These are phyloP conservation scores for Rhinophrynus dorsalis DNA, from an alignment of 2,797 vertebrate species.

Conservation along the genomic window DNA sequence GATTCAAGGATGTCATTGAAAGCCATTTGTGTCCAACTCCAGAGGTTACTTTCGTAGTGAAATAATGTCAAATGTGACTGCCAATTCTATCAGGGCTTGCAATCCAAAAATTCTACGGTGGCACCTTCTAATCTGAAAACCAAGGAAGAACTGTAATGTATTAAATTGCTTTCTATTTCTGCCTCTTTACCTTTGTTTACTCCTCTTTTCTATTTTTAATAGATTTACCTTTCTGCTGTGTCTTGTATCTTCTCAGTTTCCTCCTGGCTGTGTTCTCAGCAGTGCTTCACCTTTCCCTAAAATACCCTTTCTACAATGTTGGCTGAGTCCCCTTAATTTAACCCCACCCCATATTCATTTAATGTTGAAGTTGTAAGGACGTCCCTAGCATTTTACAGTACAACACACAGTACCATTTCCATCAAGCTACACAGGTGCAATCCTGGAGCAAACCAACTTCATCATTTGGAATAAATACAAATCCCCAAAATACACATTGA, in stretches of 20 bases:
- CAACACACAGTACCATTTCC: conserved; percentile 21
- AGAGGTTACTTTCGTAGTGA: not conserved
- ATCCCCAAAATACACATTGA: too few species aligned
- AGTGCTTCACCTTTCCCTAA: not conserved
- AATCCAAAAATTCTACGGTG: too few species aligned
- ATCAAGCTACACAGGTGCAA: too few species aligned
- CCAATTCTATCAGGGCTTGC: not conserved
- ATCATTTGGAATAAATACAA: too few species aligned
- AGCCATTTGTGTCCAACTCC: conserved; percentile 71
- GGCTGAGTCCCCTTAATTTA: not conserved
- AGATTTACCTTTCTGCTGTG: not conserved
- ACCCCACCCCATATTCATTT: not conserved
- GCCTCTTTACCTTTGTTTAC: not conserved
- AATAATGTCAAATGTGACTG: not conserved
- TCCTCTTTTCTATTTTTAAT: not conserved
- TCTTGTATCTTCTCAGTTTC: not conserved
- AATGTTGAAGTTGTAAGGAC: not conserved
- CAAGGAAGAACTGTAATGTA: not conserved
- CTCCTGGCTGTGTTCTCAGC: too few species aligned
- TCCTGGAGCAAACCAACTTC: too few species aligned
- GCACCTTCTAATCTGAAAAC: not conserved
- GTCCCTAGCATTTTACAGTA: not conserved
- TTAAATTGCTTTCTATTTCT: not conserved
- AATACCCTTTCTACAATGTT: not conserved
- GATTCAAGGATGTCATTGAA: conserved; percentile 79